These are phyloP conservation scores for Gyps fulvus DNA, from an alignment of 2,113 vertebrate genomes.

Conservation along the genomic window DNA sequence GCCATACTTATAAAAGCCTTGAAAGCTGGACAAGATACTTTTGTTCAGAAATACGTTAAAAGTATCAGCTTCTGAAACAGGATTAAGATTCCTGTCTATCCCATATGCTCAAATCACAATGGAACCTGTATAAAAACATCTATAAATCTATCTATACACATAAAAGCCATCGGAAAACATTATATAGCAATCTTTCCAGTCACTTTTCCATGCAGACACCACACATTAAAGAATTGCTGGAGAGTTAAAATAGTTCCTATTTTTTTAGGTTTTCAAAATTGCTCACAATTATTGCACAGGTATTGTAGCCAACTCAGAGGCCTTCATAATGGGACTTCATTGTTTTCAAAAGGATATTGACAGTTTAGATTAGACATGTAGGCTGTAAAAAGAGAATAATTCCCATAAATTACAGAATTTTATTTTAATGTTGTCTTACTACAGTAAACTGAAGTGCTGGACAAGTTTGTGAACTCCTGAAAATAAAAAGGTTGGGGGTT, in stretches of 20 bases:
- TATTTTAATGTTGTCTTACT: background rate
- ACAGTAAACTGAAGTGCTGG: background rate
- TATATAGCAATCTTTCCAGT: background rate
- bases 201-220: background rate
- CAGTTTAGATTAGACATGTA: background rate
- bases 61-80: background rate
- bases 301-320: background rate
- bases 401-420: background rate
- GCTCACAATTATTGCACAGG: background rate
- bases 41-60: background rate
- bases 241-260: background rate
- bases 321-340: background rate
- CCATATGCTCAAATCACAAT: background rate
- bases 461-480: background rate
- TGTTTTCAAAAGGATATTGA: background rate
- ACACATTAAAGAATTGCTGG: background rate
- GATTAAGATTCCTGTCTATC: background rate
- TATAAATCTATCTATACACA: background rate
- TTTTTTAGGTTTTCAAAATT: background rate
- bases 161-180: background rate
- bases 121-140: background rate
- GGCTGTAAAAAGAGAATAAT: background rate
- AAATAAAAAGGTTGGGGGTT: background rate
- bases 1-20: background rate
- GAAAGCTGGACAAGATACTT: background rate